Evolutionary conservation across 2,888 invertebrate species (phyloP), one percentile per base, ranked within the genome.

Genomic region (Stramonita haemastoma): DNA sequence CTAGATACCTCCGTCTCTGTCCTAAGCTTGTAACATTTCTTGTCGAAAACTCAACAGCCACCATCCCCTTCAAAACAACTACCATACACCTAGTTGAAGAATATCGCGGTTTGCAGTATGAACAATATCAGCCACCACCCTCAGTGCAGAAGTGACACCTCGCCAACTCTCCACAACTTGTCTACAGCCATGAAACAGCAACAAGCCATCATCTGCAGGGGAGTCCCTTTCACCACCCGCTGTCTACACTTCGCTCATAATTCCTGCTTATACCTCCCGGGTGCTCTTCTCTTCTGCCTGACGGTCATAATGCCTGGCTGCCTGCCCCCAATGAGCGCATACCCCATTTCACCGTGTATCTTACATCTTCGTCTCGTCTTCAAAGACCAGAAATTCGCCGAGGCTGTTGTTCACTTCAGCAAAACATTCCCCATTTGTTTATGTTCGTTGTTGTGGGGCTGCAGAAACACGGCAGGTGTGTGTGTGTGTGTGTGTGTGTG

Each of bases 321-420:
- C 66, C 60, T 60, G 86, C 66, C 60, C 86, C 22, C 34, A 86
- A 86, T 60, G 86, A 86, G 66, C 66, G 66, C 86, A 86, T 66
- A 66, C 60, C 86, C 86, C 86, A 86, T 86, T 86, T 86, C 32
- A n/a, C 86, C 86, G 19, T 60, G 60, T 86, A 29, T 26, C 46
- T 60, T 60, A 29, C 57, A 66, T 60, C 56, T 60, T 66, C 60
- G 11, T 57, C 86, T 86, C 60, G 0, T 60, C 86, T 86, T 86
- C 86, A 86, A 86, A 86, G 86, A 34, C 81, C 11, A 46, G 22
- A 46, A 29, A 17, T 26, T 6, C 26, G 36, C 46, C 46, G 8
- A 22, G 81, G 26, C 81, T 83, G 81, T 83, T 83, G 22, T 83
- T 83, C 46, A 36, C 36, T 83, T 83, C 81, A 46, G 36, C 19